Evolutionary conservation across 2,888 invertebrate genomes (phyloP), one percentile per base, ranked within the genome.

Genomic region (Nomada ruficornis): DNA sequence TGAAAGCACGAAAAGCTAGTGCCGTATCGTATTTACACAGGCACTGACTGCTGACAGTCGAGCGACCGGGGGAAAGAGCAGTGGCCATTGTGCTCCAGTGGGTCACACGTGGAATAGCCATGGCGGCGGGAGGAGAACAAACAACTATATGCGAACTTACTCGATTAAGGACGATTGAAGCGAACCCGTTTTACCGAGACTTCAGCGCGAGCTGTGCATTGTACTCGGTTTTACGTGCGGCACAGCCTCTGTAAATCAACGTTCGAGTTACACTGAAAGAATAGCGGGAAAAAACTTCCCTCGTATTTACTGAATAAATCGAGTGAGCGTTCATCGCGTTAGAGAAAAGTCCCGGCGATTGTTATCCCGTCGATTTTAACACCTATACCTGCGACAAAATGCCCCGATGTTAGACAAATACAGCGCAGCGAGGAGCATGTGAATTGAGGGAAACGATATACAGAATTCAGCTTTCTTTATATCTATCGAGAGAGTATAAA

Each of bases 21-120:
- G 87, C 86, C 88, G 89, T 90, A 90, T 91, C 89, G 90, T 90
- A 89, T 91, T 90, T 91, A 90, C 89, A 90, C 90, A 89, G 89
- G 88, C 90, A 84, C 86, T 80, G 86, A 84, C 81, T 73, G 86
- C 76, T 86, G 88, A 86, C 88, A 89, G 87, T 85, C 84, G 76
- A 80, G 77, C 81, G 80, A 71, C 73, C 79, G 77, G 83, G 79
- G 83, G 72, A 85, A 88, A 86, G 83, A 83, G 87, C 86, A 84
- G 82, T 73, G 77, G 77, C 88, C 86, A 86, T 89, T 89, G 88
- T 86, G 85, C 80, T 79, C 77, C 86, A 86, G 68, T 89, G 88
- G 88, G 89, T 89, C 89, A 88, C 89, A 89, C 84, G 84, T 83
- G 83, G 83, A 88, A 88, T 84, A 62, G 82, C 82, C 80, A 67